Evolutionary conservation across 2,797 vertebrate species (phyloP).

Genomic region (Hippoglossus hippoglossus): DNA sequence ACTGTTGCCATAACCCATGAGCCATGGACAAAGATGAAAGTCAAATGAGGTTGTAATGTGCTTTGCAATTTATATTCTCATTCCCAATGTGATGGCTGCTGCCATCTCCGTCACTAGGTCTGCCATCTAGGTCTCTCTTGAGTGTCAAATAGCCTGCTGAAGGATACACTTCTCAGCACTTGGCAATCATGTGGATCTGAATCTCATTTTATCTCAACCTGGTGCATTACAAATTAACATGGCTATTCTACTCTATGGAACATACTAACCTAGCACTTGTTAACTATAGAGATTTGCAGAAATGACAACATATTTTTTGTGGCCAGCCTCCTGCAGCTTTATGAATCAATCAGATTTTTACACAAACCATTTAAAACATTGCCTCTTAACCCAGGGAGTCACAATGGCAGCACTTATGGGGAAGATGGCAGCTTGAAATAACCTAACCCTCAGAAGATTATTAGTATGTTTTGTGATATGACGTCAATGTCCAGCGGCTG

Average conservation of each 20-base stretch:
- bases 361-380: background rate
- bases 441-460: background rate
- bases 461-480: conserved; percentile 11
- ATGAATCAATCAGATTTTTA: no score
- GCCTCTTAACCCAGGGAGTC: background rate
- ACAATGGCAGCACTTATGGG: background rate
- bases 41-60: conserved; percentile 65
- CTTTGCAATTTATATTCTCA: conserved; percentile 49
- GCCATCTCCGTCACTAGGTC: conserved; percentile 5
- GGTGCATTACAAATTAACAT: no score
- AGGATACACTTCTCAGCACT: conserved; percentile 15
- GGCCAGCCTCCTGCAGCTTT: no score
- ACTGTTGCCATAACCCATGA: conserved; percentile 59
- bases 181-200: conserved; percentile 20
- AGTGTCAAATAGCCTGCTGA: conserved; percentile 16
- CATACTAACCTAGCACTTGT: no score
- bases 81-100: conserved; percentile 35
- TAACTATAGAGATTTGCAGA: background rate
- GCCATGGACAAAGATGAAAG: conserved; percentile 61
- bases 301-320: background rate
- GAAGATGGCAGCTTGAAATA: conserved; percentile 6
- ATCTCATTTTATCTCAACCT: no score
- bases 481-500: conserved; percentile 29
- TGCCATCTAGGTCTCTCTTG: conserved; percentile 17
- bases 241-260: no score